Percentiles rank a stretch among this genome's conserved stretches.
Evolutionary conservation across 1,140 invertebrate species (phyloP).

Genomic region (Teleopsis dalmanni): DNA sequence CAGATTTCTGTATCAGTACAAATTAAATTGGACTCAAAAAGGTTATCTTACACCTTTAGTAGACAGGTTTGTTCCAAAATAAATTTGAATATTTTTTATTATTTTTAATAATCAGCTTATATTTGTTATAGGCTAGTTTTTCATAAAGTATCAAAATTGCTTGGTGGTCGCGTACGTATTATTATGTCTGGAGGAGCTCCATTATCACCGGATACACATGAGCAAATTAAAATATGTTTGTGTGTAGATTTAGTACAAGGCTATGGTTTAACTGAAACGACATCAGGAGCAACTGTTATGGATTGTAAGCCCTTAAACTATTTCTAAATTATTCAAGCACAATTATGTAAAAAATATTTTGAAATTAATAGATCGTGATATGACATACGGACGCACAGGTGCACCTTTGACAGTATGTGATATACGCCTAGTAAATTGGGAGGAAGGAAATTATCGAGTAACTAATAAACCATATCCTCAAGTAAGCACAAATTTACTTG

Average conservation of each 20-base stretch:
- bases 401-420: slow-evolving; percentile 80
- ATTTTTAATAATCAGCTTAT: slow-evolving; percentile 1
- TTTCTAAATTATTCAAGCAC: neutral
- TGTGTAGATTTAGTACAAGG: slow-evolving; percentile 87
- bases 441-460: slow-evolving; percentile 87
- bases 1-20: slow-evolving; percentile 88
- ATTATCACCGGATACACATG: slow-evolving; percentile 89
- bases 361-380: slow-evolving; percentile 27
- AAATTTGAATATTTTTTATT: neutral
- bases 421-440: slow-evolving; percentile 86
- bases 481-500: no score
- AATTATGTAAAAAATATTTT: neutral
- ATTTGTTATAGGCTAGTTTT: slow-evolving; percentile 57
- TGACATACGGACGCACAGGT: slow-evolving; percentile 71
- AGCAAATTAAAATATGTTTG: slow-evolving; percentile 88
- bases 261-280: slow-evolving; percentile 96
- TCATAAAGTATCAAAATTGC: slow-evolving; percentile 63
- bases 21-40: slow-evolving; percentile 71
- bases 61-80: slow-evolving; percentile 53
- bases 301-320: slow-evolving; percentile 55
- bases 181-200: slow-evolving; percentile 92
- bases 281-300: slow-evolving; percentile 85
- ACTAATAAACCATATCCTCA: slow-evolving; percentile 84
- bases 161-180: slow-evolving; percentile 81
- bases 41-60: slow-evolving; percentile 79